These are phyloP conservation scores for Ifrita kowaldi DNA, from an alignment of 2,113 vertebrate species.

Conservation along the genomic window DNA sequence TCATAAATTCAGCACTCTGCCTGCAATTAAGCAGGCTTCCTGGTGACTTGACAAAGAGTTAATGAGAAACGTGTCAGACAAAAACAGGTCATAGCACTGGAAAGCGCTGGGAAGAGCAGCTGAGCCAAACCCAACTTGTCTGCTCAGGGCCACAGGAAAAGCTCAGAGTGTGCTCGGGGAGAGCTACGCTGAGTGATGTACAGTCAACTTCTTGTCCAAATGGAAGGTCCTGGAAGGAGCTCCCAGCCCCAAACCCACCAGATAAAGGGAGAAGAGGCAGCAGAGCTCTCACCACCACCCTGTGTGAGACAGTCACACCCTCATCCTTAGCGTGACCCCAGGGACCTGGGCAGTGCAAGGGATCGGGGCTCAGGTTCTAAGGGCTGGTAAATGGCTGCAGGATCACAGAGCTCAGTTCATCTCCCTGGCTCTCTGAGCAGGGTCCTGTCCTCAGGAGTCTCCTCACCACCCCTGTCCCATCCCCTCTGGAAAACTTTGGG, in stretches of 20 bases:
- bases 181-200: not conserved
- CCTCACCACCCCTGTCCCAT: accelerated
- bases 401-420: not conserved
- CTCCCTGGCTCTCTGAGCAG: not conserved
- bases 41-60: slow-evolving; percentile 41
- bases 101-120: not conserved
- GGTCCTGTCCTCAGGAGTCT: not conserved
- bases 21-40: slow-evolving; percentile 41
- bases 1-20: slow-evolving; percentile 59
- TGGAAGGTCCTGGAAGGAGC: not conserved
- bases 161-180: not conserved
- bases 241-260: not conserved
- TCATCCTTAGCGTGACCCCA: accelerated
- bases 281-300: not conserved
- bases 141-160: not conserved
- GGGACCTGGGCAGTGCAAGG: not conserved
- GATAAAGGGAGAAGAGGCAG: not conserved
- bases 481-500: accelerated
- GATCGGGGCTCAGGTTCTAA: accelerated
- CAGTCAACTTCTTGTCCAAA: not conserved
- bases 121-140: not conserved
- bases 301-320: not conserved
- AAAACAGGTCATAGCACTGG: not conserved
- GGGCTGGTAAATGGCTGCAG: not conserved
- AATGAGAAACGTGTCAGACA: slow-evolving; percentile 40